Evolutionary conservation across 2,888 invertebrate species (phyloP), one percentile per base, ranked within the genome.

Genomic region (Gastrophysa polygoni): DNA sequence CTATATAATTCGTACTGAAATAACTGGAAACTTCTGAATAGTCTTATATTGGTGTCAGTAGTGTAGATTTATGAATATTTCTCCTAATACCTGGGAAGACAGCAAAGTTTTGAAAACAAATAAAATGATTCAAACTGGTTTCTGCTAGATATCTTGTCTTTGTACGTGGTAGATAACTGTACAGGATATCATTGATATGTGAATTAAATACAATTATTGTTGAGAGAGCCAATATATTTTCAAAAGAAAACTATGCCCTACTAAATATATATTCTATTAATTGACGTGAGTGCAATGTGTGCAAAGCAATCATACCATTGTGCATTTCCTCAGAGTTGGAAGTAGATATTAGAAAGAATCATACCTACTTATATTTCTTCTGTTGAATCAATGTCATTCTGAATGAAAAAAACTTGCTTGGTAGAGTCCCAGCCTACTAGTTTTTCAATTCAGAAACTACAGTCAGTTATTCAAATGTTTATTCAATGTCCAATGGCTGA

Each of bases 181-280:
- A 38, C 43, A 24, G 54, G 43, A 43, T 43, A 54, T 54, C 21
- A 54, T 54, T 54, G 54, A 43, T 16, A 54, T 54, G 54, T 54
- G 43, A 54, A 54, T 54, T 43, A 43, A 24, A 24, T 17, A 21
- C 11, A 14, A 54, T 54, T 54, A 38, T 54, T 54, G 54, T 43
- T 20, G 21, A 10, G 43, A 44, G 24, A 43, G 14, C 43, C 14
- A 28, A 54, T 16, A 54, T 28, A 43, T 17, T 11, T 52, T 43
- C 43, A 21, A 29, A 4, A 10, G 29, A 7, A 20, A n/a, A n/a
- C n/a, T n/a, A n/a, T n/a, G n/a, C n/a, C n/a, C n/a, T n/a, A n/a
- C n/a, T n/a, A n/a, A n/a, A n/a, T n/a, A n/a, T n/a, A n/a, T n/a
- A n/a, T n/a, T n/a, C n/a, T n/a, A n/a, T n/a, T n/a, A n/a, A n/a